A percentile compares a stretch with the other conserved stretches of the same genome.
Evolutionary conservation across 2,797 vertebrate genomes (phyloP).

Genomic region (Pachyuromys duprasi): DNA sequence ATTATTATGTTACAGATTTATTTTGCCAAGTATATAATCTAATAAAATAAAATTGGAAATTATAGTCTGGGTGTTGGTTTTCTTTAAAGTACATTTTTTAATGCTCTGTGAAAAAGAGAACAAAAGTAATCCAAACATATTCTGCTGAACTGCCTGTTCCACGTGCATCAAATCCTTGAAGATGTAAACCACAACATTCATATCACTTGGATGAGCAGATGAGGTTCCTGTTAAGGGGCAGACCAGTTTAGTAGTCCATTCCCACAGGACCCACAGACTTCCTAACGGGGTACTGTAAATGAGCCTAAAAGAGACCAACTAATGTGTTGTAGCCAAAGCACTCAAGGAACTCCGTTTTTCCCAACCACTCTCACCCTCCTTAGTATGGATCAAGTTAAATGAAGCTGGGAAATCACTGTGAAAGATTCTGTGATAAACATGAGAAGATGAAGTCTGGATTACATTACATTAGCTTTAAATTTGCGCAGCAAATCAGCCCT

Average conservation of each 20-base stretch:
- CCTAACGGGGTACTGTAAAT: not conserved
- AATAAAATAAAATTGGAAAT: not conserved
- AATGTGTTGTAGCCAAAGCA: not conserved
- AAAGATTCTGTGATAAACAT: conserved; percentile 11
- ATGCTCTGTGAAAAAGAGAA: not conserved
- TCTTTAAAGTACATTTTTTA: not conserved
- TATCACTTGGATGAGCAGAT: not conserved
- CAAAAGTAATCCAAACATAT: not conserved
- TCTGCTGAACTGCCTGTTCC: not conserved
- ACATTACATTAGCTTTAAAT: conserved; percentile 32
- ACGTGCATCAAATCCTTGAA: conserved; percentile 26
- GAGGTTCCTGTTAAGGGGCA: not conserved
- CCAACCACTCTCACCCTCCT: not conserved
- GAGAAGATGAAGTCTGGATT: conserved; percentile 40
- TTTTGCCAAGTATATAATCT: not conserved
- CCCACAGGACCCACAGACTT: not conserved
- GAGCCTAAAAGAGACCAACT: not conserved
- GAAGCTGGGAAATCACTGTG: conserved; percentile 37
- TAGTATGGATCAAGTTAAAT: conserved; percentile 58
- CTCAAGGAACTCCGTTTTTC: not conserved
- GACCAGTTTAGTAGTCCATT: not conserved
- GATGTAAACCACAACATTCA: not conserved
- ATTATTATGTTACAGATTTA: not conserved
- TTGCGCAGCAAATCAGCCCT: conserved; percentile 50
- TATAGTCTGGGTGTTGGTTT: not conserved